Base-by-base conservation (phyloP, 2,797 vertebrate genomes). In the Rousettus madagascariensis region DNA sequence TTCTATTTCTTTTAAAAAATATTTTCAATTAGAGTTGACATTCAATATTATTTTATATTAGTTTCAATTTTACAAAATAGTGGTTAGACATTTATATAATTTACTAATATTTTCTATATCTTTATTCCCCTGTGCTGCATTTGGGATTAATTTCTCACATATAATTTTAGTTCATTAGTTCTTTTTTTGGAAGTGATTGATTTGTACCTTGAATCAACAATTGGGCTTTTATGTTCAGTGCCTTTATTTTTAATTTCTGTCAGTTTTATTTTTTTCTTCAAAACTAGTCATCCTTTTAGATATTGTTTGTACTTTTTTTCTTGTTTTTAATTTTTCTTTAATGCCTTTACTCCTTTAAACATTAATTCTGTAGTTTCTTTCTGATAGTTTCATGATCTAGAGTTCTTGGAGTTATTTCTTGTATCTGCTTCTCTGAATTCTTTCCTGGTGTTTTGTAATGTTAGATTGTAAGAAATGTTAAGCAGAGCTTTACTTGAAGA, bases 311-410 rank as follows among this genome's bases (percentile, higher is more conserved):
- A 49, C 9, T 33, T 78, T 87, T 87, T 86, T 86, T 77, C 38
- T 86, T 95, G 13, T 51, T 95, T 72, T 78, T 84, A 53, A 61
- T 68, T 91, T 85, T 30, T 88, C 28, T 78, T 65, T 87, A 51
- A 51, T 61, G n/a, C 41, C 24, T 72, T 84, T 57, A 72, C 51
- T 91, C 15, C 57, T 90, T 84, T 63, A 84, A 87, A 33, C 8
- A 55, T 15, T 69, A 51, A 75, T 68, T 90, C 69, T 57, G 24
- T 72, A 82, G 38, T 11, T 68, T 59, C 46, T 57, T 86, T 59
- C 8, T 61, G 75, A 51, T 51, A 75, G 24, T 92, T 87, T 20
- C 66, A 46, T 68, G 51, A 30, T 38, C 33, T 65, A 72, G 65
- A 65, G 4, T 85, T 92, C 59, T 57, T 51, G 10, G 38, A 83